Evolutionary conservation across 2,113 vertebrate genomes (phyloP).

Genomic region (Chionis minor): DNA sequence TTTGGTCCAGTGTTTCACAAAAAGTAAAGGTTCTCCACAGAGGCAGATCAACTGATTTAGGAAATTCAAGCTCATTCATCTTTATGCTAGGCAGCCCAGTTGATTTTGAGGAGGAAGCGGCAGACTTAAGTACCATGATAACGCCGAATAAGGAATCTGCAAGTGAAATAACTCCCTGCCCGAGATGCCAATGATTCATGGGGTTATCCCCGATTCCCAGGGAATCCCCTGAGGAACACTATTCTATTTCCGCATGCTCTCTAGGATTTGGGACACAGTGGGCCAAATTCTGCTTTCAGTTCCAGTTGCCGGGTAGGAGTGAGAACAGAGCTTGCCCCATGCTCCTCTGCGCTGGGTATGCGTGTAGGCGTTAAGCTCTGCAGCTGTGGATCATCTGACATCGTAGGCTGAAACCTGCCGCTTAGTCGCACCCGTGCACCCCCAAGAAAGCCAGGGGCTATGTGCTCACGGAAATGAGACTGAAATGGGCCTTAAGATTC

Average conservation of each 20-base stretch:
- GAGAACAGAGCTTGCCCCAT: not conserved
- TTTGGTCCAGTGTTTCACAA: slow-evolving; percentile 47
- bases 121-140: slow-evolving; percentile 8
- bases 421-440: not conserved
- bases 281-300: slow-evolving; percentile 8
- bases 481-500: slow-evolving; percentile 40
- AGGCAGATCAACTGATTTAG: not conserved
- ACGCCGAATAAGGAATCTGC: not conserved
- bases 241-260: not conserved
- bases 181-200: not conserved
- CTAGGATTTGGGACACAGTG: not conserved
- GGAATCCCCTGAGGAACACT: not conserved
- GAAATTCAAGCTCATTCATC: not conserved
- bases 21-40: not conserved
- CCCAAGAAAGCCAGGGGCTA: slow-evolving; percentile 18
- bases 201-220: not conserved
- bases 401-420: not conserved
- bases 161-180: slow-evolving; percentile 3
- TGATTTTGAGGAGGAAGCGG: not conserved
- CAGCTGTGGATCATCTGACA: not conserved
- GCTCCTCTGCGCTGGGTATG: not conserved
- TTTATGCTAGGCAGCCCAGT: not conserved
- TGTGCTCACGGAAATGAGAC: not conserved
- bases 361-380: not conserved
- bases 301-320: not conserved